Percentiles rank a stretch among this genome's conserved stretches.
Evolutionary conservation across 2,797 vertebrate genomes (phyloP).

Genomic region (Pseudochirops cupreus): DNA sequence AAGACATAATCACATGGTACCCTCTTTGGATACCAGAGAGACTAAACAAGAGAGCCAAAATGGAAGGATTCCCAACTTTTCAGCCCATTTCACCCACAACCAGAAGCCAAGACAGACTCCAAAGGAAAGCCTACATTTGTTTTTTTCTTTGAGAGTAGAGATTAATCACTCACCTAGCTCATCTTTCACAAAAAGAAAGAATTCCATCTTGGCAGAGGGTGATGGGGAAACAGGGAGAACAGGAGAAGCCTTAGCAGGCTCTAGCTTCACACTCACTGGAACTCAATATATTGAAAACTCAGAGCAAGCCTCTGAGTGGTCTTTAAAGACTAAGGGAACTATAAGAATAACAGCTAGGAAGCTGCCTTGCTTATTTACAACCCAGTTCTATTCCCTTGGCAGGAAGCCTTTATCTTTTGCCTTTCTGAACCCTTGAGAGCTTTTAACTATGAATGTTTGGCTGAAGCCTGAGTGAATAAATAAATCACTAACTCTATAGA

Average conservation of each 20-base stretch:
- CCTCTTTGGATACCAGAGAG: background rate
- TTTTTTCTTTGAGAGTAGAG: conserved; percentile 6
- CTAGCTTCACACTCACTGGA: background rate
- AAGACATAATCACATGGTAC: background rate
- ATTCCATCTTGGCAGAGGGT: conserved; percentile 28
- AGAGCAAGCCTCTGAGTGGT: background rate
- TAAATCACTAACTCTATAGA: conserved; percentile 87
- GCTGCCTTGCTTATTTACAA: conserved; percentile 60
- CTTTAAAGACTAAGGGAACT: conserved; percentile 10
- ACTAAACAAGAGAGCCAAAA: background rate
- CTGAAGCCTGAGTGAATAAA: conserved; percentile 84
- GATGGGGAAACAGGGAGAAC: background rate
- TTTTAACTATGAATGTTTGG: conserved; percentile 82
- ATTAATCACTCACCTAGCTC: background rate
- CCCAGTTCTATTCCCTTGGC: conserved; percentile 56
- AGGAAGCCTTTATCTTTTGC: conserved; percentile 66
- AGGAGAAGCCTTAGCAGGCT: background rate
- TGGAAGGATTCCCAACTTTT: background rate
- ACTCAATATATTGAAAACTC: background rate
- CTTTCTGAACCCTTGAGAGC: conserved; percentile 62
- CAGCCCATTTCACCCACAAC: conserved; percentile 11
- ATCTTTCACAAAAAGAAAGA: conserved; percentile 28
- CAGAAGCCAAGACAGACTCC: conserved; percentile 31
- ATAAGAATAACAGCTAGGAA: conserved; percentile 8
- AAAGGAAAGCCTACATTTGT: conserved; percentile 1